Base-by-base conservation (phyloP, 2,888 invertebrate species). In the Operophtera brumata region DNA sequence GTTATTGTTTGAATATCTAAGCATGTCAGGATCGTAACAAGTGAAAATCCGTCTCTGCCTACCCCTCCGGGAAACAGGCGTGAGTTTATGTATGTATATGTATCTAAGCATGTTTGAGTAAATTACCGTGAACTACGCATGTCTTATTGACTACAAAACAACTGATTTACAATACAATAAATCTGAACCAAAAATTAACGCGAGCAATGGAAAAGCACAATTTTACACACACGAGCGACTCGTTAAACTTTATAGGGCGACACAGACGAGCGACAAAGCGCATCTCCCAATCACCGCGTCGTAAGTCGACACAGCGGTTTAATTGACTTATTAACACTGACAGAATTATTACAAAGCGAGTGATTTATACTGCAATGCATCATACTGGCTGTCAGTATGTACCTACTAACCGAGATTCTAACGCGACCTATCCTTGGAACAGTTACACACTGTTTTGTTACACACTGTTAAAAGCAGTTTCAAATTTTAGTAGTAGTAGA, bases 191-290 rank as follows among this genome's bases (percentile, higher is more conserved):
- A 49, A 34, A 47, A 37, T n/a, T 36, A 54, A 43, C 13, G 43
- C 47, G 28, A 39, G 43, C 47, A 43, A 47, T 42, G 14, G 13
- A 12, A 54, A 46, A 47, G 30, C 47, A n/a, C n/a, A 51, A 47
- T 56, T 51, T 35, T 6, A 20, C 32, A 25, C 46, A 47, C 34
- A 51, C 55, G 47, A 44, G 47, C 46, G 20, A 42, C 50, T 50
- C 54, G 36, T 56, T 44, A 61, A 56, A 56, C 41, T 51, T 55
- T 50, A 56, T 47, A 35, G 6, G 12, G 54, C 57, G 56, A 35
- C 34, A 35, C 54, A 61, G 47, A 65, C 59, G 49, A 45, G 58
- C 65, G 61, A 56, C 57, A 35, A 53, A 48, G 50, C 37, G 39
- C 50, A 39, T 32, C 28, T 26, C 14, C 40, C 46, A 37, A 47